Evolutionary conservation across 2,797 vertebrate species (phyloP).

Genomic region (Scolopax bukidnonensis): DNA sequence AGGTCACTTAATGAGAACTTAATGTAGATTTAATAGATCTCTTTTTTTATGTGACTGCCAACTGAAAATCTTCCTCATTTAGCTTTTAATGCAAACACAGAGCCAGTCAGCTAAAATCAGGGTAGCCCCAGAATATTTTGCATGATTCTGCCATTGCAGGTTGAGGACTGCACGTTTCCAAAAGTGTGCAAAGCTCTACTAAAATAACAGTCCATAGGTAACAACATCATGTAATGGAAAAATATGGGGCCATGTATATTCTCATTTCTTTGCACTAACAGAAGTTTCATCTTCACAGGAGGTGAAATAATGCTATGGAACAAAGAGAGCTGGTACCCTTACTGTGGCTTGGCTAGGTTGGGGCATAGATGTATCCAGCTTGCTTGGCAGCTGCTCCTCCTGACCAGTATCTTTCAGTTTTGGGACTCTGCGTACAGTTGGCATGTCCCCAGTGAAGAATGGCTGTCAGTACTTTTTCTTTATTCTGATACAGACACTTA

Average conservation of each 20-base stretch:
- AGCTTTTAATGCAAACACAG: neutral
- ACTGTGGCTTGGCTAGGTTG: neutral
- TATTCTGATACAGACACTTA: neutral
- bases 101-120: neutral
- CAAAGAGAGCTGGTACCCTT: neutral
- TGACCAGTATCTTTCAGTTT: neutral
- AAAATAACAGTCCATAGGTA: neutral
- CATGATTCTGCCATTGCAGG: neutral
- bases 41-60: neutral
- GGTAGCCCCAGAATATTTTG: neutral
- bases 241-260: neutral
- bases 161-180: neutral
- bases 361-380: neutral
- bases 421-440: neutral
- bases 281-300: neutral
- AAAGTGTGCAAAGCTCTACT: neutral
- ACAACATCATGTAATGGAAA: neutral
- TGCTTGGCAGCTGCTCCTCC: neutral
- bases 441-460: neutral
- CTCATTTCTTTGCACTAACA: neutral
- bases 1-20: constrained; percentile 54
- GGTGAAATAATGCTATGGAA: neutral
- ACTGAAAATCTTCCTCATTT: constrained; percentile 33
- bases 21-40: constrained; percentile 50
- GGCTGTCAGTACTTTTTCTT: neutral